Evolutionary conservation across 2,797 vertebrate species (phyloP).

Genomic region (Mus caroli): DNA sequence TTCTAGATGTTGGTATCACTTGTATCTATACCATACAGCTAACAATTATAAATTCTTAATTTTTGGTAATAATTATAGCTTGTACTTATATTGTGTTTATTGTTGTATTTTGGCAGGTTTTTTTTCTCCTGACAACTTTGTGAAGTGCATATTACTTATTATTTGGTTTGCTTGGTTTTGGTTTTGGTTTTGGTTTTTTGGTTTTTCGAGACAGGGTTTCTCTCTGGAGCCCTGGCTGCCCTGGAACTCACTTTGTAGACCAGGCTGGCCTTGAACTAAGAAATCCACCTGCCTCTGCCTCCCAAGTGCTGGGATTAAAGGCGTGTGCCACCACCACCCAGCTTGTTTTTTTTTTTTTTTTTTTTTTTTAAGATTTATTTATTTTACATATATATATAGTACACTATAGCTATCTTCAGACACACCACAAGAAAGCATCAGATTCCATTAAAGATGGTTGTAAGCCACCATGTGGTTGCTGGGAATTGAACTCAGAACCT

Average conservation of each 20-base stretch:
- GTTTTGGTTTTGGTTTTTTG: too few species aligned
- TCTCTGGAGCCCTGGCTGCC: too few species aligned
- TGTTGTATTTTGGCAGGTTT: not conserved
- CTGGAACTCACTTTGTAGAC: too few species aligned
- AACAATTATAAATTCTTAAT: conserved; percentile 40
- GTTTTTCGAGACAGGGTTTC: too few species aligned
- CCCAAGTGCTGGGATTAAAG: too few species aligned
- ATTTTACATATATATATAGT: not conserved
- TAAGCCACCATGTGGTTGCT: not conserved
- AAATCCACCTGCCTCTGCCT: too few species aligned
- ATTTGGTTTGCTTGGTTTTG: too few species aligned
- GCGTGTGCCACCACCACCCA: too few species aligned
- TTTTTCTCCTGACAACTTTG: not conserved
- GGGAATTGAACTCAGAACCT: not conserved
- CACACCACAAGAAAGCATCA: not conserved
- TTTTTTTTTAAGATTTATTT: not conserved
- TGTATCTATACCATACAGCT: not conserved
- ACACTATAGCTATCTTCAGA: not conserved
- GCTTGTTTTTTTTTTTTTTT: too few species aligned
- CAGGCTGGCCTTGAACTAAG: too few species aligned
- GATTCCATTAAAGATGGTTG: not conserved
- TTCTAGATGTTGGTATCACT: not conserved
- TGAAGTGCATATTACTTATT: not conserved
- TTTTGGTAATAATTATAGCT: conserved; percentile 9
- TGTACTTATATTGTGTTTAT: conserved; percentile 3